Evolutionary conservation across 2,888 invertebrate species (phyloP), one percentile per base, ranked within the genome.

Genomic region (Xestia rhomboidea): DNA sequence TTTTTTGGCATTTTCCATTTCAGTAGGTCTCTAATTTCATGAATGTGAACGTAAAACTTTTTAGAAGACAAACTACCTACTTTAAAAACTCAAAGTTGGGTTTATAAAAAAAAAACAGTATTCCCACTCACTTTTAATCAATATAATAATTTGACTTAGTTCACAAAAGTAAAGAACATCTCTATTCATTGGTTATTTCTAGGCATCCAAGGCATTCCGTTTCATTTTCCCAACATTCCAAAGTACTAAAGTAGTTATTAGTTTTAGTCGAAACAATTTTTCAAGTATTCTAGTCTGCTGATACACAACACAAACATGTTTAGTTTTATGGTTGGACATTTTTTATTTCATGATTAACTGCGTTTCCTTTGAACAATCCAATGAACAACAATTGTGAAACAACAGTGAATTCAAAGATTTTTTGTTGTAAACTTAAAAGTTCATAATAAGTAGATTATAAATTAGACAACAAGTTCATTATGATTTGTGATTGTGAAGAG

Each of bases 211-310:
- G 1, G n/a, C 34, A 68, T 71, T 70, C 41, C 46, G 46, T 71
- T 66, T 18, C 27, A 46, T 63, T 80, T 68, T 63, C 15, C 18
- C 49, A 3, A 77, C 85, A 83, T 74, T 83, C 85, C 57, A 60
- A 46, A 62, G 27, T 41, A 41, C 10, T 10, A 34, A 4, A 34
- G 34, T 34, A 34, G 34, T 4, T 34, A 34, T 4, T 34, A 34
- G 34, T 4, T 4, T 30, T 73, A 49, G 21, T 72, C n/a, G 2
- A 64, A 63, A 81, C 68, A 64, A 62, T 46, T 34, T 72, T 76
- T 73, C 54, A 66, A 49, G 30, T 69, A 72, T 62, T 49, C 34
- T 41, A 66, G 24, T 60, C 21, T 57, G 38, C 64, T 73, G 71
- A 46, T 80, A 69, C 41, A 46, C 64, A 62, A 34, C 57, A 15